Conservation (phyloP, 1,140 invertebrate species). For the Oreohelix idahoensis region DNA sequence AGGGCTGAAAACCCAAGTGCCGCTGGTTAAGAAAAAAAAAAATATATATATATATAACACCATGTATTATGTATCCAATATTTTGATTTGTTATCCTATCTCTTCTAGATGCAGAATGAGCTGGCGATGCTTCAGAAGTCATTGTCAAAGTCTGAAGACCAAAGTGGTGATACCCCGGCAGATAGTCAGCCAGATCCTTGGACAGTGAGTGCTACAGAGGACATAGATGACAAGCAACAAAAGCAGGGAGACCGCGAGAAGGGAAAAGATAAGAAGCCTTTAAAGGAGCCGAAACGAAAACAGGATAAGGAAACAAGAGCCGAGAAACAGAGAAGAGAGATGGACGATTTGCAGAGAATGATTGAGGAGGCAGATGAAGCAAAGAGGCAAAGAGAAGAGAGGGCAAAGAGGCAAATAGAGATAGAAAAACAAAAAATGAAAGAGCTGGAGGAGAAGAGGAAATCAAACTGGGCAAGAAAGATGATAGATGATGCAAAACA, state of each 20-base stretch:
- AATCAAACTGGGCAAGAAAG: slow-evolving; percentile 2
- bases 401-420: slow-evolving; percentile 10
- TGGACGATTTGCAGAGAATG: slow-evolving; percentile 22
- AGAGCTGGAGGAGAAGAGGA: slow-evolving; percentile 21
- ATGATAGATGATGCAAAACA: slow-evolving; percentile 34
- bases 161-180: neutral
- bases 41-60: too few species aligned
- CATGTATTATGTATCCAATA: too few species aligned
- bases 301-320: neutral
- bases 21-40: too few species aligned
- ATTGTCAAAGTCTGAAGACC: too few species aligned
- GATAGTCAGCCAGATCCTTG: neutral
- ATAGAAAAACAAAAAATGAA: slow-evolving; percentile 9
- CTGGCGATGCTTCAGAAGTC: slow-evolving; percentile 4
- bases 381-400: slow-evolving; percentile 16
- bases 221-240: neutral
- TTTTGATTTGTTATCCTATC: neutral
- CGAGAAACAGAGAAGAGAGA: slow-evolving; percentile 17
- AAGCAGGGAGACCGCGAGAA: neutral
- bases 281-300: slow-evolving; percentile 6
- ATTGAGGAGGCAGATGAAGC: slow-evolving; percentile 16
- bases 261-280: neutral
- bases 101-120: slow-evolving; percentile 31
- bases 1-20: too few species aligned
- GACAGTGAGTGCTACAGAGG: slow-evolving; percentile 16